Evolutionary conservation across 2,888 invertebrate genomes (phyloP).

Genomic region (Drosophila meridionalis): DNA sequence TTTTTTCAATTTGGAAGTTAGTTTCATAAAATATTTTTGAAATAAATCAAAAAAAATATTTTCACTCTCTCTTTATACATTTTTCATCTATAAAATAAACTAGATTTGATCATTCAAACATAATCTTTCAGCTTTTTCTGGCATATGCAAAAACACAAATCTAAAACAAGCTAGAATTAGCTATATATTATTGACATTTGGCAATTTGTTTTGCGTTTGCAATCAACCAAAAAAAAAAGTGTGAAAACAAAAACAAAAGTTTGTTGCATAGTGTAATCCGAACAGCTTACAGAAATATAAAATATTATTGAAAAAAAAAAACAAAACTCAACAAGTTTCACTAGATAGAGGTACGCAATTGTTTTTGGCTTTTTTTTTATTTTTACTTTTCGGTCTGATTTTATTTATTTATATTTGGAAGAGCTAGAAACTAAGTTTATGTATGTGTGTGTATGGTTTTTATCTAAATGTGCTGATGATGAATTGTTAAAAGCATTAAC

Average conservation of each 20-base stretch:
- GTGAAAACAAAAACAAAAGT: background rate
- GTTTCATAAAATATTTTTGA: background rate
- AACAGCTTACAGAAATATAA: background rate
- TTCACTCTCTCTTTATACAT: background rate
- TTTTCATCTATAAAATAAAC: background rate
- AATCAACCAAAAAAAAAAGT: background rate
- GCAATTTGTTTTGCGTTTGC: background rate
- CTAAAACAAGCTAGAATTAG: background rate
- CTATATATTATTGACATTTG: background rate
- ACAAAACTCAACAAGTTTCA: slow-evolving; percentile 13
- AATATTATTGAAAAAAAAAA: background rate
- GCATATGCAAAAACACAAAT: background rate
- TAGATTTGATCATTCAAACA: background rate
- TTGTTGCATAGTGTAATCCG: slow-evolving; percentile 1
- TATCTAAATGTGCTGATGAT: slow-evolving; percentile 8
- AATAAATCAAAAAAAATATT: too few species aligned
- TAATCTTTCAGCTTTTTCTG: background rate
- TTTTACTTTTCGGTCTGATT: background rate
- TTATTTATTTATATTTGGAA: slow-evolving; percentile 4
- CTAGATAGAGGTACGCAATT: slow-evolving; percentile 17
- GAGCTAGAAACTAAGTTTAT: slow-evolving; percentile 19
- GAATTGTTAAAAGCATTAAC: slow-evolving; percentile 39
- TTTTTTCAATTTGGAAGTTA: background rate
- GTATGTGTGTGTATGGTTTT: background rate
- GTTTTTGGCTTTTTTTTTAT: slow-evolving; percentile 14